Evolutionary conservation across 1,140 invertebrate genomes (phyloP).

Genomic region (Trissolcus basalis): DNA sequence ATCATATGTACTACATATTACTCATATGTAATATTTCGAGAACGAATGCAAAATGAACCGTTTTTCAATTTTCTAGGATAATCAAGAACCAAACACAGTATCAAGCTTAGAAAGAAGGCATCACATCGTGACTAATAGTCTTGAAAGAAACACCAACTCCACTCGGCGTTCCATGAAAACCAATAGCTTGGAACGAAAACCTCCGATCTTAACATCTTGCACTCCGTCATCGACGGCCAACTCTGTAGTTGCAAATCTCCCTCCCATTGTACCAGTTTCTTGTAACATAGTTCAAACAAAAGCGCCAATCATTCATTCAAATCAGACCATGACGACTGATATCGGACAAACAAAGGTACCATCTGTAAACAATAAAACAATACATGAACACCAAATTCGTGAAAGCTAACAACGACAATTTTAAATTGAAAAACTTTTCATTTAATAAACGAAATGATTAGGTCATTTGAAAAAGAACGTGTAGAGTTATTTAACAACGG

Average conservation of each 20-base stretch:
- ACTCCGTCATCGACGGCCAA: conserved; percentile 55
- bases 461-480: background rate
- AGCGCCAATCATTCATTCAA: conserved; percentile 69
- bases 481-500: too few species aligned
- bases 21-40: too few species aligned
- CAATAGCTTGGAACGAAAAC: conserved; percentile 73
- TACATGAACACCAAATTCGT: conserved; percentile 66
- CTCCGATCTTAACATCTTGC: conserved; percentile 65
- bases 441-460: background rate
- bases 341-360: conserved; percentile 64
- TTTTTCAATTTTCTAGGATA: conserved; percentile 55
- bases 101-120: conserved; percentile 71
- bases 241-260: conserved; percentile 68
- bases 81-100: conserved; percentile 61
- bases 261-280: conserved; percentile 71
- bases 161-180: conserved; percentile 69
- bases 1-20: too few species aligned
- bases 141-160: conserved; percentile 72
- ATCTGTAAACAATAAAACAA: conserved; percentile 61
- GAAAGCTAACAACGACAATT: conserved; percentile 72
- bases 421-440: conserved; percentile 16
- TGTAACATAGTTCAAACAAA: conserved; percentile 72
- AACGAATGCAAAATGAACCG: too few species aligned
- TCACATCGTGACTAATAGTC: conserved; percentile 73
- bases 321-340: conserved; percentile 64